Conservation (phyloP, 2,888 invertebrate species). For the Lamellibrachia satsuma region DNA sequence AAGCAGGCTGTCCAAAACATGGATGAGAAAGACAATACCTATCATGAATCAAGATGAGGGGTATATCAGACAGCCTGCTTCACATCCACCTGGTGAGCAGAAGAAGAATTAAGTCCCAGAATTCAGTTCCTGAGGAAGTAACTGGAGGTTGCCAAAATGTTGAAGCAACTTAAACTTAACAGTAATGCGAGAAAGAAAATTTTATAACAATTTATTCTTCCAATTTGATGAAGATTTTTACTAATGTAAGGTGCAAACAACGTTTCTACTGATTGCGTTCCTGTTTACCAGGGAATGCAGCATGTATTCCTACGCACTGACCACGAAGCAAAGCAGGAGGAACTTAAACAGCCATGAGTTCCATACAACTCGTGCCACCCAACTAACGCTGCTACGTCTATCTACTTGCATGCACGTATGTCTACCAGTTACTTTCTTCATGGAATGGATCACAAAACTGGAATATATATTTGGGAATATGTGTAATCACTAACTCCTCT, state of each 20-base stretch:
- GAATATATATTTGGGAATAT: conserved; percentile 17
- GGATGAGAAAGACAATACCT: too few species aligned
- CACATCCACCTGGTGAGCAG: too few species aligned
- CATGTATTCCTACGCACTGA: neutral
- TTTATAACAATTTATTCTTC: too few species aligned
- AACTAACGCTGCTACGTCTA: neutral
- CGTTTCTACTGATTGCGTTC: neutral
- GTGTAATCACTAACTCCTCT: neutral
- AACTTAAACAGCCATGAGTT: neutral
- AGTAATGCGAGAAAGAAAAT: too few species aligned
- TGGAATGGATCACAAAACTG: conserved; percentile 6
- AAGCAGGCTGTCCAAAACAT: too few species aligned
- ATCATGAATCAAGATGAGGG: too few species aligned
- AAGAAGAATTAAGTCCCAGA: too few species aligned
- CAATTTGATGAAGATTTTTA: too few species aligned
- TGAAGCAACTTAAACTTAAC: too few species aligned
- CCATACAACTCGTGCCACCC: neutral
- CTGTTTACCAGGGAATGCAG: neutral
- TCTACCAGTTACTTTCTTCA: neutral
- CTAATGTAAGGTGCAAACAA: neutral
- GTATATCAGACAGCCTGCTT: too few species aligned
- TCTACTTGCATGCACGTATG: neutral
- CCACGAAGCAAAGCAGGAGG: neutral
- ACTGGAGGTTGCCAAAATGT: too few species aligned
- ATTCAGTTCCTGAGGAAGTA: too few species aligned